Conservation (phyloP, 1,140 invertebrate species). For the Mercenaria mercenaria region DNA sequence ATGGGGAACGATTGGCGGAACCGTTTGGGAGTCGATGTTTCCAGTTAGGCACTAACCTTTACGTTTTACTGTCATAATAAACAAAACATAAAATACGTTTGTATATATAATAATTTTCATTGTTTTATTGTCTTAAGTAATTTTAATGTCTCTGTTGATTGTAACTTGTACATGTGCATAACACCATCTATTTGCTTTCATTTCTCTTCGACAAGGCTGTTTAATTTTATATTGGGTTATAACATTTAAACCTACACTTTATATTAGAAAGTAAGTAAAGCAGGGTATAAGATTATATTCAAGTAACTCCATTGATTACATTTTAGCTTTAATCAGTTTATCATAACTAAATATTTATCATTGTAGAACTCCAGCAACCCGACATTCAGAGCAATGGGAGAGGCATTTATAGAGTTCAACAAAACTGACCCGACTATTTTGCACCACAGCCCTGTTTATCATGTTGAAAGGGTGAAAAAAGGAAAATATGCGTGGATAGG, state of each 20-base stretch:
- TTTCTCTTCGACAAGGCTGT: no score
- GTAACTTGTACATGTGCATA: neutral
- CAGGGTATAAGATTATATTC: no score
- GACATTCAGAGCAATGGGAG: neutral
- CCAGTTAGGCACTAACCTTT: constrained; percentile 60
- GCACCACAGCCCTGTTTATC: neutral
- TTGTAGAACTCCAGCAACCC: neutral
- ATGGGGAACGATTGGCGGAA: constrained; percentile 65
- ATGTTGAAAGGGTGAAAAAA: constrained; percentile 5
- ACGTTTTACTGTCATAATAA: no score
- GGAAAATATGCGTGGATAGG: constrained; percentile 53
- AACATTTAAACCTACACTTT: no score
- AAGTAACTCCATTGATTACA: no score
- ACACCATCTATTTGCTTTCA: neutral
- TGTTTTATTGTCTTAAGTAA: neutral
- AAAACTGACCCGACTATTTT: constrained; percentile 11
- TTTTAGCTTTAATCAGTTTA: no score
- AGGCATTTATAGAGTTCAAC: constrained; percentile 22
- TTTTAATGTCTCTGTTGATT: neutral
- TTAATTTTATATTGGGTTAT: no score
- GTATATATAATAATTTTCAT: neutral
- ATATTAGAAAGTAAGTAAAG: no score
- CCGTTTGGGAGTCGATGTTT: constrained; percentile 53
- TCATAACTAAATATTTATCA: no score
- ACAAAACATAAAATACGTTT: neutral